Evolutionary conservation across 2,113 vertebrate species (phyloP).

Genomic region (Chloropsis hardwickii): DNA sequence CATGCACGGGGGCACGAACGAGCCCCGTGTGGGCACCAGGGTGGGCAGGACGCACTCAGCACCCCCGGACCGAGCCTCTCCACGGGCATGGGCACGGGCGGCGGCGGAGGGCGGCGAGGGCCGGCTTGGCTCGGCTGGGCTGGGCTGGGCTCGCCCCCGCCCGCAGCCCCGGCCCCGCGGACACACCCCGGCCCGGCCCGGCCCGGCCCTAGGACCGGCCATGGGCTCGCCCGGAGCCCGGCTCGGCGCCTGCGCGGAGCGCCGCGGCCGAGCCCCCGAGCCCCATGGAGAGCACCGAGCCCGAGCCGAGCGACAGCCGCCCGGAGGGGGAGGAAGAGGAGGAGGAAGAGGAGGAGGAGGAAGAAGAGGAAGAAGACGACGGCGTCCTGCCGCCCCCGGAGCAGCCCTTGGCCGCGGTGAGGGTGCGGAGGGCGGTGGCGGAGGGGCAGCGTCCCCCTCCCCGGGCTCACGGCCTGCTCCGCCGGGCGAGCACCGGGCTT

Average conservation of each 20-base stretch:
- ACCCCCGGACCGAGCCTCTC: fast-evolving
- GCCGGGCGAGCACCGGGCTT: neutral
- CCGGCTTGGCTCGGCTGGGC: too few species aligned
- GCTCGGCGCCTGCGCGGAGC: constrained; percentile 55
- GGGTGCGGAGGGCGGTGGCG: neutral
- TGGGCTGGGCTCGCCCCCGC: neutral
- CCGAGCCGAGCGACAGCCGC: neutral
- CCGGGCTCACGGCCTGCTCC: neutral
- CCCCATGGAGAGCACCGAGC: constrained; percentile 28
- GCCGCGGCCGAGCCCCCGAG: neutral
- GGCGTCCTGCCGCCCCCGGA: neutral
- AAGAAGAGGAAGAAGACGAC: neutral
- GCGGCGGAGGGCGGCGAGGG: too few species aligned
- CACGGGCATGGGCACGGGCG: fast-evolving
- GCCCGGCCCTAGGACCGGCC: neutral
- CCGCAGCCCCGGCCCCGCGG: neutral
- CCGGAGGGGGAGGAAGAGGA: constrained; percentile 35
- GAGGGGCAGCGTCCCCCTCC: neutral
- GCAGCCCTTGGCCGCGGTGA: neutral
- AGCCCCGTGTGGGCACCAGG: fast-evolving
- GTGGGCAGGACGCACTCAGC: neutral
- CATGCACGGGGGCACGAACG: neutral
- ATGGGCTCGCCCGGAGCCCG: neutral
- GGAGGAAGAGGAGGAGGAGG: neutral
- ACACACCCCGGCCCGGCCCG: neutral